Conservation (phyloP, 2,888 invertebrate species). For the Chymomyza amoena region DNA sequence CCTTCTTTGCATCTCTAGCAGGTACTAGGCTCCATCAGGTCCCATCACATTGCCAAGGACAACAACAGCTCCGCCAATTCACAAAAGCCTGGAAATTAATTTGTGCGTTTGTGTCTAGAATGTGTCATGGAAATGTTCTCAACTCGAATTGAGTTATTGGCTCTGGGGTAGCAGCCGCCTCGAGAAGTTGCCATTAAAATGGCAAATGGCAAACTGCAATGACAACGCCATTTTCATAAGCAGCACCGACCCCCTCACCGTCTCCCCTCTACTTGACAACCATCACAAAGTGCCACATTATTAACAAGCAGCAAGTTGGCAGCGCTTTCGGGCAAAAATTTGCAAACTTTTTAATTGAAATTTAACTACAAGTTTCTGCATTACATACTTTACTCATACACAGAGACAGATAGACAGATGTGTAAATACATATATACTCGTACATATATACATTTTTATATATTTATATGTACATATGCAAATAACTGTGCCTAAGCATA, state of each 20-base stretch:
- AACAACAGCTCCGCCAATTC: neutral
- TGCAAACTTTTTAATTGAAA: neutral
- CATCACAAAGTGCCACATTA: neutral
- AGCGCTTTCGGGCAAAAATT: neutral
- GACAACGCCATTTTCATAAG: neutral
- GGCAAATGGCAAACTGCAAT: neutral
- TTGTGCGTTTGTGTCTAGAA: neutral
- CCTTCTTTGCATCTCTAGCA: neutral
- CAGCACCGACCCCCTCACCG: neutral
- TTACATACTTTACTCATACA: neutral
- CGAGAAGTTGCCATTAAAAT: neutral
- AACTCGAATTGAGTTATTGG: neutral
- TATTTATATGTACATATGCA: neutral
- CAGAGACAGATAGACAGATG: neutral
- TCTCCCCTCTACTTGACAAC: too few relatives aligned
- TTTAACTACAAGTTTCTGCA: neutral
- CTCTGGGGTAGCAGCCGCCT: too few relatives aligned
- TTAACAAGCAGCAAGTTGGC: neutral
- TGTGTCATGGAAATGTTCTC: neutral
- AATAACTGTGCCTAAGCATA: neutral
- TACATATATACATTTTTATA: too few relatives aligned
- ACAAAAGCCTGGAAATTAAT: slow-evolving; percentile 6
- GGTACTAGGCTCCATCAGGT: neutral
- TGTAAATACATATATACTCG: neutral
- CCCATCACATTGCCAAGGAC: slow-evolving; percentile 29